Base-by-base conservation (phyloP, 2,113 vertebrate genomes). In the Plecotus auritus region DNA sequence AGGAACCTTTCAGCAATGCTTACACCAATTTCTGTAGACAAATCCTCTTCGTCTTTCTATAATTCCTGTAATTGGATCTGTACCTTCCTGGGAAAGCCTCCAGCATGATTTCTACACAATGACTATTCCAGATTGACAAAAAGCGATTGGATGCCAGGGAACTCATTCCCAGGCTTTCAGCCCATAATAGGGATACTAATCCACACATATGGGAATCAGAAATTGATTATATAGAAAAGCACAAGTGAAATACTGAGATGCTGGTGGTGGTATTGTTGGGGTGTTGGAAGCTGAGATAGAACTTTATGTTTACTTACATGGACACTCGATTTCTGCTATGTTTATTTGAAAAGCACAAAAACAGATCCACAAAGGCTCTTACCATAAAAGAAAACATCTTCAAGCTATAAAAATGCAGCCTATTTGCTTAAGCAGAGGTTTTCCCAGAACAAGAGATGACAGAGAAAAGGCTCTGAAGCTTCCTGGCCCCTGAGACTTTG, bases 321-420 rank as follows among this genome's bases (percentile, higher is more conserved):
- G 78, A 94, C 3, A 73, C 30, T 13, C 3, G 72, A 28, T 69
- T 70, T 40, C 49, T 42, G 30, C 30, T 13, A 77, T 30, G 0
- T 73, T 83, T 78, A 73, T 42, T 74, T 96, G 73, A 14, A 96
- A 92, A 92, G 28, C n/a, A 84, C 10, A 64, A 61, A 90, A 54
- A 14, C 7, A 82, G 23, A 86, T 67, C 77, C 35, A 88, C 40
- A 84, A 61, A 74, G 42, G 14, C 9, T 69, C 47, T 92, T 78
- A 64, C 3, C 49, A 64, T 23, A 45, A 84, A 69, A 37, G 2
- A 96, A 86, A 92, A 13, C 1, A 26, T 85, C 13, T 45, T 76
- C 13, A 56, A 70, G 30, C 11, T 51, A 12, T 7, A 61, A 42
- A 37, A 77, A 59, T 45, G 1, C 16, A 93, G 5, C 9, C 2